Base-by-base conservation (phyloP, 2,797 vertebrate species). In the Pachyuromys duprasi region DNA sequence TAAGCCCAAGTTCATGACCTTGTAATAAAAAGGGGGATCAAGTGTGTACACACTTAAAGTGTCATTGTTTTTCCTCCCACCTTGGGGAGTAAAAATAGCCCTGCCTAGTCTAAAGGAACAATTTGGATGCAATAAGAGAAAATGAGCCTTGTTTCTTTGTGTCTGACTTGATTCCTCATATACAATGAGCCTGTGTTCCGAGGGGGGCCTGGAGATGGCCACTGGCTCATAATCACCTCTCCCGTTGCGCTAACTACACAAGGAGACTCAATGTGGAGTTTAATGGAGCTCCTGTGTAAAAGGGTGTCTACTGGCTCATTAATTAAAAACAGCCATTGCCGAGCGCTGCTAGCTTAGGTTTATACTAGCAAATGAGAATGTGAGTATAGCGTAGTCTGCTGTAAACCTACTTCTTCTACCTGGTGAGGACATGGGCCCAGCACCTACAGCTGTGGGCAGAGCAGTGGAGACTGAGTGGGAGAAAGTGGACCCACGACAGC, bases 131-230 rank as follows among this genome's bases (percentile, higher is more conserved):
- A 83, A 0, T 70, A 31, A 63, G 89, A 94, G 67, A 96, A 94
- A 95, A 86, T 14, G 81, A 91, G 80, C 92, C 93, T 86, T 95
- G 96, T 95, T 91, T 91, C 94, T 96, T 95, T 95, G 95, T 96
- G 87, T 96, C 96, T 97, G 84, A 93, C 91, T 95, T 69, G 74
- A 75, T 74, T 96, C 86, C 89, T 93, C 24, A 0, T 1, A 55
- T 39, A 97, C 95, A 97, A 95, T 95, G 95, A 67, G 62, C 95
- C 45, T 95, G 94, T 97, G 97, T 97, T 95, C 90, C 0, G 0
- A 91, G 94, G 33, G 89, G 1, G 49, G 67, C 92, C 49, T 86
- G 49, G 94, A 94, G 83, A 94, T 94, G 96, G 92, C 90, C 53
- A 26, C 3, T 9, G n/a, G 91, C n/a, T 80, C 57, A 3, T 82